A percentile compares a stretch with the other conserved stretches of the same genome.
Evolutionary conservation across 2,113 vertebrate species (phyloP).

Genomic region (Macroglossus sobrinus): DNA sequence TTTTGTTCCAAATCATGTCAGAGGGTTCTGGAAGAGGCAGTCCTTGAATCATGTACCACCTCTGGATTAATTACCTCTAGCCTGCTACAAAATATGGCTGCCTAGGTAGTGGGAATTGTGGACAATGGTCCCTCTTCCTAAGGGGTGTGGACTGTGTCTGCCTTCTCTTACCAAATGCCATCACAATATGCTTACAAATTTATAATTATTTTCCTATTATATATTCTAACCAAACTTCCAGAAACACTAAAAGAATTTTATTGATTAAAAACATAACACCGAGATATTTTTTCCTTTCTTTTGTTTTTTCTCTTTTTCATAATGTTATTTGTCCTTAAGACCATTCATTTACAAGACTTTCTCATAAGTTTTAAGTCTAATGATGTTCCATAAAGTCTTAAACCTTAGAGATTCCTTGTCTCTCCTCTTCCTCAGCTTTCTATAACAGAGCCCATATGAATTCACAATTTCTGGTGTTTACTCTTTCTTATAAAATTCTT

Average conservation of each 20-base stretch:
- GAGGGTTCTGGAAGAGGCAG: background rate
- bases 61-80: background rate
- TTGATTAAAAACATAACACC: background rate
- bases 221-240: background rate
- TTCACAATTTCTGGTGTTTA: background rate
- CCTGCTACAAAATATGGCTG: background rate
- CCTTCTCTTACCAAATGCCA: background rate
- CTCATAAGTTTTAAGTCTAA: background rate
- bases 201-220: background rate
- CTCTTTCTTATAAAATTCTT: background rate
- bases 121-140: background rate
- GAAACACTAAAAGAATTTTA: slow-evolving; percentile 7
- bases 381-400: background rate
- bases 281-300: background rate
- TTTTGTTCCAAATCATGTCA: background rate
- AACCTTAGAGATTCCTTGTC: background rate
- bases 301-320: background rate
- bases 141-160: background rate
- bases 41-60: background rate
- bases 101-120: background rate
- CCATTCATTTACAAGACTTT: background rate
- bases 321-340: background rate
- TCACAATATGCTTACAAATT: background rate
- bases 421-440: background rate
- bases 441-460: background rate